These are phyloP conservation scores for Eledona agricola DNA, from an alignment of 2,888 invertebrate genomes.

Conservation along the genomic window DNA sequence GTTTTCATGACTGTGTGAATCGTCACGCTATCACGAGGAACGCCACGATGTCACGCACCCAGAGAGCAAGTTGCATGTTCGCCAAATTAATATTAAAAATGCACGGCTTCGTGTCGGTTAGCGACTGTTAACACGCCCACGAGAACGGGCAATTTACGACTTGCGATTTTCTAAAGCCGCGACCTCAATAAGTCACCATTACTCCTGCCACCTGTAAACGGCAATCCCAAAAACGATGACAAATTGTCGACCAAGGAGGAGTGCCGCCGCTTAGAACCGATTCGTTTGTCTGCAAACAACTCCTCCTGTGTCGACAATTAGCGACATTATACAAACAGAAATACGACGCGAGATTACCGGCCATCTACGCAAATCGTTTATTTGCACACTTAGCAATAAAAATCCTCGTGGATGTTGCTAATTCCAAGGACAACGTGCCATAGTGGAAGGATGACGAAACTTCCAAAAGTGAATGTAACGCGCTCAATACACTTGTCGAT, in stretches of 20 bases:
- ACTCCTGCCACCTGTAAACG: too few relatives aligned
- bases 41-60: conserved; percentile 41
- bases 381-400: conserved; percentile 21
- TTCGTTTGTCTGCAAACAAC: neutral
- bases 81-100: conserved; percentile 39
- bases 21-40: conserved; percentile 40
- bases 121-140: conserved; percentile 32
- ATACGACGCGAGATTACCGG: conserved; percentile 17
- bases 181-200: conserved; percentile 4
- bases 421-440: conserved; percentile 30
- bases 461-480: conserved; percentile 11
- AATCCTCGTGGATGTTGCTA: conserved; percentile 18
- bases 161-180: conserved; percentile 7
- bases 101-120: conserved; percentile 32
- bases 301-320: conserved; percentile 12
- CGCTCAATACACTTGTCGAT: too few relatives aligned
- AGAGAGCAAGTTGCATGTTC: conserved; percentile 36
- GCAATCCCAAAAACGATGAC: too few relatives aligned
- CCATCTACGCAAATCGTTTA: conserved; percentile 26
- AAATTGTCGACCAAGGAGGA: neutral
- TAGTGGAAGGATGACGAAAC: conserved; percentile 26
- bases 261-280: neutral
- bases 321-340: conserved; percentile 14
- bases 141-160: conserved; percentile 28
- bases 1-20: conserved; percentile 33